phyloP scores from a whole-genome alignment of 2,113 vertebrate species.

The Carassius carassius region DNA sequence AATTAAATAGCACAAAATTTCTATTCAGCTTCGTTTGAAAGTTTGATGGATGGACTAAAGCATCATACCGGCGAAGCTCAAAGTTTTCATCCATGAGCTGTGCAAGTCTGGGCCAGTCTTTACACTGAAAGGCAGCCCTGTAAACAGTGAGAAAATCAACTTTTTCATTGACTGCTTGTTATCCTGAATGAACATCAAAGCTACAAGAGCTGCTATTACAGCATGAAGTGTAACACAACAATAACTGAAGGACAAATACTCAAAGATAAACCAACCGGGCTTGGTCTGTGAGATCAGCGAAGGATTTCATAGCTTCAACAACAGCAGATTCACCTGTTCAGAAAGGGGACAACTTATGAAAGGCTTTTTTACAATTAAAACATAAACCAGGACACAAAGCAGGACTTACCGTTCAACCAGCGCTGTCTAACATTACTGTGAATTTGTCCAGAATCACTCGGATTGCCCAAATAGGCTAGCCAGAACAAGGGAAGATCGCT shows the following conservation, averaged over 20 bases:
- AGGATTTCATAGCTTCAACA: constrained; percentile 76
- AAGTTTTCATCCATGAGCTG: constrained; percentile 82
- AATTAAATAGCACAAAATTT: neutral
- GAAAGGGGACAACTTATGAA: neutral
- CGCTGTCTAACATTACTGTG: constrained; percentile 81
- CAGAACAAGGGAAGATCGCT: constrained; percentile 73
- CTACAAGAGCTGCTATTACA: neutral
- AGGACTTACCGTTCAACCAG: constrained; percentile 76
- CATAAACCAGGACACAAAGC: neutral
- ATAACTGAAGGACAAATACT: neutral
- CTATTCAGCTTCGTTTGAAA: neutral
- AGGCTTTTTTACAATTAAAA: neutral
- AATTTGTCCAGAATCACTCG: constrained; percentile 82
- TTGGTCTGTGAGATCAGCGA: constrained; percentile 79
- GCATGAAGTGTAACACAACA: neutral
- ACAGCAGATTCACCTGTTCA: constrained; percentile 74
- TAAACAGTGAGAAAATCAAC: neutral
- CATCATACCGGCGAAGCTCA: constrained; percentile 74
- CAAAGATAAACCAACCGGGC: constrained; percentile 69
- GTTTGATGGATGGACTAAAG: neutral
- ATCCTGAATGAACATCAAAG: neutral
- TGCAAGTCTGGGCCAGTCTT: constrained; percentile 73
- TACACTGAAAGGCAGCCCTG: constrained; percentile 68
- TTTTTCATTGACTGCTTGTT: neutral
- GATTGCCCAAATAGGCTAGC: constrained; percentile 80